A percentile compares a stretch with the other conserved stretches of the same genome.
phyloP scores from a whole-genome alignment of 1,140 invertebrate genomes.

The Caenorhabditis briggsae region DNA sequence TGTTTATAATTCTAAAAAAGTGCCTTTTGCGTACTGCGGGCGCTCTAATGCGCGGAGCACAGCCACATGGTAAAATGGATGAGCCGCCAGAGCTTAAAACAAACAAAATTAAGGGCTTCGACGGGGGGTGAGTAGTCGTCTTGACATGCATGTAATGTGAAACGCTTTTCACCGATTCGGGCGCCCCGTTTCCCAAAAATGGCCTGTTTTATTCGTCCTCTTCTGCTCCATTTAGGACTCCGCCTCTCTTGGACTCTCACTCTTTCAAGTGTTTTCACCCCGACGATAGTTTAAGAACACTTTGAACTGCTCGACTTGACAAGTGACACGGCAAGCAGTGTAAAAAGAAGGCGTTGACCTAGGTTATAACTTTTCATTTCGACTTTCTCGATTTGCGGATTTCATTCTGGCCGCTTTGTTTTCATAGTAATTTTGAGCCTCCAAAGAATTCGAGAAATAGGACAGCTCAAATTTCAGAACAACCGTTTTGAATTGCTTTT shows the following conservation, averaged over 20 bases:
- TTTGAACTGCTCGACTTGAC: slow-evolving; percentile 16
- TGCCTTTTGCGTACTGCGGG: neutral
- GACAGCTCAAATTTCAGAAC: neutral
- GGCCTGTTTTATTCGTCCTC: slow-evolving; percentile 23
- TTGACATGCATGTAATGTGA: slow-evolving; percentile 55
- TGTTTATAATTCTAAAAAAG: neutral
- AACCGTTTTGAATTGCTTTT: no score
- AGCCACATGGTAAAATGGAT: slow-evolving; percentile 45
- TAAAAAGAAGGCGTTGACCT: slow-evolving; percentile 6
- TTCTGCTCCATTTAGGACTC: neutral
- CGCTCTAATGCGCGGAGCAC: neutral
- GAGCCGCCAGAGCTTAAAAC: slow-evolving; percentile 40
- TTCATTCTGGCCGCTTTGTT: neutral
- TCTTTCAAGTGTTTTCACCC: neutral
- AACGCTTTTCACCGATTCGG: slow-evolving; percentile 45
- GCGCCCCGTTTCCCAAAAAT: slow-evolving; percentile 20
- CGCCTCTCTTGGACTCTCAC: neutral
- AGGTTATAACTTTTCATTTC: neutral
- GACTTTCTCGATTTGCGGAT: neutral
- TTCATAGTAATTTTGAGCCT: neutral
- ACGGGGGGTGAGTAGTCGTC: slow-evolving; percentile 36
- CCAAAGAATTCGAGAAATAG: neutral
- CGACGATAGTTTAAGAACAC: slow-evolving; percentile 10
- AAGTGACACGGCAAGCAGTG: neutral
- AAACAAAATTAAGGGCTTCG: slow-evolving; percentile 54